phyloP scores from a whole-genome alignment of 2,888 invertebrate species.

The Drosophila lacicola region DNA sequence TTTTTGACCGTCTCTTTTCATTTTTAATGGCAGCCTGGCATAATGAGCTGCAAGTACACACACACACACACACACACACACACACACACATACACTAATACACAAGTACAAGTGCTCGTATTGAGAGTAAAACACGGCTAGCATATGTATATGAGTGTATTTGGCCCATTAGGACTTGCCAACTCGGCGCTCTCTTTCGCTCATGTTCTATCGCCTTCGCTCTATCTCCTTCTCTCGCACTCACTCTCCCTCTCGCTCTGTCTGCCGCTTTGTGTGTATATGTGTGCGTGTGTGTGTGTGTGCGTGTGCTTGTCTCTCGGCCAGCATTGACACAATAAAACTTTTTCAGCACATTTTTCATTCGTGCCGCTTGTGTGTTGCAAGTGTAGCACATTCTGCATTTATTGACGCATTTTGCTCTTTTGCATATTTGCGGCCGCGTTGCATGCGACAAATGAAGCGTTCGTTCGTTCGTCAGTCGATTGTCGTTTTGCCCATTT shows the following conservation, averaged over 20 bases:
- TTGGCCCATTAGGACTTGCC: conserved; percentile 55
- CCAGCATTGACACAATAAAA: conserved; percentile 79
- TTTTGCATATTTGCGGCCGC: conserved; percentile 70
- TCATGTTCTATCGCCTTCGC: neutral
- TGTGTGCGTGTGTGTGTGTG: conserved; percentile 1
- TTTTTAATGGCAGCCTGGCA: conserved; percentile 69
- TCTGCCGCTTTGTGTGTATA: neutral
- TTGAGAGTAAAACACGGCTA: conserved; percentile 34
- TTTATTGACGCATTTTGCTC: conserved; percentile 77
- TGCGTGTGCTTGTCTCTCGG: conserved; percentile 19
- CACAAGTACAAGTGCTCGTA: conserved; percentile 2
- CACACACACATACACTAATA: conserved; percentile 5
- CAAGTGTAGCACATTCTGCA: conserved; percentile 62
- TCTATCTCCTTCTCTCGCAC: neutral
- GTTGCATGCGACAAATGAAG: conserved; percentile 62
- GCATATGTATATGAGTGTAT: conserved; percentile 46
- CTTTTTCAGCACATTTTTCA: conserved; percentile 65
- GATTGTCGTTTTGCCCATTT: conserved; percentile 43
- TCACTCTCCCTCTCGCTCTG: neutral
- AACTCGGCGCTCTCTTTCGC: conserved; percentile 10
- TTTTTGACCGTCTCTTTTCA: conserved; percentile 29
- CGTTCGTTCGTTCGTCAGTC: conserved; percentile 38
- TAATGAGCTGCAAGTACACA: conserved; percentile 53
- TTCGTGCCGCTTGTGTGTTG: conserved; percentile 44
- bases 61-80: conserved; percentile 1